Evolutionary conservation across 2,113 vertebrate genomes (phyloP).

Genomic region (Leiothrix lutea): DNA sequence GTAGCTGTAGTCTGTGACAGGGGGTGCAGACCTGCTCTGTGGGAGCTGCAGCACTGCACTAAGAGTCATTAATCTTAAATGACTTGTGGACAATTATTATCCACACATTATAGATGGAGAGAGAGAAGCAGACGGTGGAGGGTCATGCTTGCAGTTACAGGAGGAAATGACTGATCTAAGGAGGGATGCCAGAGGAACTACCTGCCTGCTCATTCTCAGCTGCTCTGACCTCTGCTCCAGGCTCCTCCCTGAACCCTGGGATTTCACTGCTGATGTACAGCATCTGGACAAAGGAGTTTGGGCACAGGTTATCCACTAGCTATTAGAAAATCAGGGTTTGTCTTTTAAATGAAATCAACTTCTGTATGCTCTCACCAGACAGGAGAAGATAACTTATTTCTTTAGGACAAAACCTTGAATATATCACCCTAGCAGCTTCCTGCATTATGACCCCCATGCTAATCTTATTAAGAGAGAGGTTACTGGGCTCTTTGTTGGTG

Average conservation of each 20-base stretch:
- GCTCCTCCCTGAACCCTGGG: background rate
- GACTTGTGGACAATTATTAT: background rate
- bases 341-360: background rate
- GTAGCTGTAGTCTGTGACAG: fast-evolving
- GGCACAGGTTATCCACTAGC: background rate
- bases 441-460: constrained; percentile 41
- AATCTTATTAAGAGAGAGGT: constrained; percentile 70
- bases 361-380: background rate
- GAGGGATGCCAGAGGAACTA: background rate
- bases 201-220: background rate
- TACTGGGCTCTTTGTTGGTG: constrained; percentile 55
- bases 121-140: background rate
- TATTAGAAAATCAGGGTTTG: background rate
- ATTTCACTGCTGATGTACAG: background rate
- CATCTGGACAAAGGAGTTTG: background rate
- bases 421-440: constrained; percentile 36
- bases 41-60: background rate
- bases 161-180: background rate
- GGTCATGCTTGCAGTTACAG: background rate
- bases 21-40: background rate
- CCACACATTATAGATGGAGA: background rate
- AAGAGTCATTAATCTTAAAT: background rate
- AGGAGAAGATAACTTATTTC: constrained; percentile 40
- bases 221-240: background rate
- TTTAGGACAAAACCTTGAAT: constrained; percentile 55